A percentile compares a stretch with the other conserved stretches of the same genome.
Conservation (phyloP, 2,113 vertebrate genomes). For the Tor tambroides region DNA sequence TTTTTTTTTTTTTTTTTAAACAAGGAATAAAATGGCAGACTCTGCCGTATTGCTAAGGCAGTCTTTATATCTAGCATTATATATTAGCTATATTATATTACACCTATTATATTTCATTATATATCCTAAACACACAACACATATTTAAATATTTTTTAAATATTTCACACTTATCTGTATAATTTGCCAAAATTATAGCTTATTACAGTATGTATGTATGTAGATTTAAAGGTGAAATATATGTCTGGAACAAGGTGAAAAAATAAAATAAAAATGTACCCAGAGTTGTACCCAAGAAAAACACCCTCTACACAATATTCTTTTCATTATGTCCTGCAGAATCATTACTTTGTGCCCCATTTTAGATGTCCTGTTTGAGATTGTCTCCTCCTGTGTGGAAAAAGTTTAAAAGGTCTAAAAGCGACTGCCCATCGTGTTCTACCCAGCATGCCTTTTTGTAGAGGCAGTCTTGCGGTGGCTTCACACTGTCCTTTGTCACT, state of each 20-base stretch:
- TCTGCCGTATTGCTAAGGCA: neutral
- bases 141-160: neutral
- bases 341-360: neutral
- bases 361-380: slow-evolving; percentile 6
- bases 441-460: slow-evolving; percentile 1
- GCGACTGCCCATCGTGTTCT: neutral
- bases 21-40: neutral
- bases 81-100: too few species aligned
- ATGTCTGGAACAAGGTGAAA: neutral
- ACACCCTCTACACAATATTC: neutral
- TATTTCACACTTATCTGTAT: neutral
- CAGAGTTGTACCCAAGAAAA: neutral
- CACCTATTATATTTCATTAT: neutral
- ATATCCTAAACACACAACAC: neutral
- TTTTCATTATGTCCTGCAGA: neutral
- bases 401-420: neutral
- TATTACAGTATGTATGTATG: too few species aligned
- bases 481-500: neutral
- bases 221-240: neutral
- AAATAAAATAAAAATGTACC: neutral
- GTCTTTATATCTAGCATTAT: too few species aligned
- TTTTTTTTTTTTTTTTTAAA: too few species aligned
- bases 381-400: neutral
- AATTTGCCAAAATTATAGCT: neutral
- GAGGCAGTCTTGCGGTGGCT: neutral